Percentiles rank a stretch among this genome's conserved stretches.
Evolutionary conservation across 2,797 vertebrate species (phyloP).

Genomic region (Oreonectes daqikongensis): DNA sequence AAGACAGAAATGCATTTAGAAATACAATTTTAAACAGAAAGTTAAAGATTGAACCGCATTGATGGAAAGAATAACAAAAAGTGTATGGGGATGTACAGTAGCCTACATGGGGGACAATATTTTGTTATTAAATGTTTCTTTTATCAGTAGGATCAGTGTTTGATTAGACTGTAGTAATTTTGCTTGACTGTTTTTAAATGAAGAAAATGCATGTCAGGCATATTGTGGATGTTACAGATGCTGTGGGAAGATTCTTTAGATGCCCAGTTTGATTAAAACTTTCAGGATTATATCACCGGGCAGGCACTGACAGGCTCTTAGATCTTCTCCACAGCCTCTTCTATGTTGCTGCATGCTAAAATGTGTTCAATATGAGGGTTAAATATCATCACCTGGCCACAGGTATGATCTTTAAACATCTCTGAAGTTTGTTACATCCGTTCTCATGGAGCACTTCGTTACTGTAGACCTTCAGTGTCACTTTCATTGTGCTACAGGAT

Average conservation of each 20-base stretch:
- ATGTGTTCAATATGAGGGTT: constrained; percentile 39
- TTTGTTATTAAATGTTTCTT: not conserved
- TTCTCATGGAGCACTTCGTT: constrained; percentile 43
- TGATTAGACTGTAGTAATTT: not conserved
- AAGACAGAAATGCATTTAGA: constrained; percentile 4
- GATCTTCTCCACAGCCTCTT: constrained; percentile 64
- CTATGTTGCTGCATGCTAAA: constrained; percentile 42
- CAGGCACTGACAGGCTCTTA: constrained; percentile 71
- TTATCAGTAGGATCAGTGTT: not conserved
- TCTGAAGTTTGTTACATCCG: constrained; percentile 47
- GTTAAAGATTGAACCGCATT: not conserved
- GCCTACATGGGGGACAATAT: too few species aligned
- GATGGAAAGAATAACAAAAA: not conserved
- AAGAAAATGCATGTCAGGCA: constrained; percentile 26
- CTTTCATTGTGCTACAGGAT: constrained; percentile 33
- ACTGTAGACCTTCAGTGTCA: constrained; percentile 45
- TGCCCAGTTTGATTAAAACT: constrained; percentile 60
- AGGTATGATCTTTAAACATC: constrained; percentile 54
- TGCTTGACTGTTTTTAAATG: not conserved
- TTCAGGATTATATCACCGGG: constrained; percentile 62
- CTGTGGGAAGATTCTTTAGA: constrained; percentile 64
- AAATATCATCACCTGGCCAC: constrained; percentile 50
- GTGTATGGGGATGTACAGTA: not conserved
- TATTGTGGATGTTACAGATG: constrained; percentile 56
- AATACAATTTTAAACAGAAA: not conserved